These are phyloP conservation scores for Coptodon bakossiorum DNA, from an alignment of 2,113 vertebrate species.

Conservation along the genomic window DNA sequence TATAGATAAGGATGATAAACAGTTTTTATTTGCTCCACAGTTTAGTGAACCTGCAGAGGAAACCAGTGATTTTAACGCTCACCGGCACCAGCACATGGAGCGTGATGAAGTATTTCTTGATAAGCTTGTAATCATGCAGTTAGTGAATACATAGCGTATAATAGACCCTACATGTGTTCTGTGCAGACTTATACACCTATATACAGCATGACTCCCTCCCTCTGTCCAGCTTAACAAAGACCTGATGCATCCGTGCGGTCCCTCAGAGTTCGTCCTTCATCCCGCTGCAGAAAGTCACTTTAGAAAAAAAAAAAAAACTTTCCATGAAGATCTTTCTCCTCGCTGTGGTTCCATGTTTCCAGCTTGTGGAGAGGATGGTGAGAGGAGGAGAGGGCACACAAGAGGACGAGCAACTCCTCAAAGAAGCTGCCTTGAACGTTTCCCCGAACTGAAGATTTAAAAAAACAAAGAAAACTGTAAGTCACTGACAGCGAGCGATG, in stretches of 20 bases:
- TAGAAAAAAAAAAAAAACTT: not conserved
- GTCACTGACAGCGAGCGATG: not conserved
- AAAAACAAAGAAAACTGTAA: not conserved
- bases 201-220: not conserved
- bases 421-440: not conserved
- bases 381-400: not conserved
- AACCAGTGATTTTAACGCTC: not conserved
- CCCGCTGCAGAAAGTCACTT: not conserved
- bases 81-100: not conserved
- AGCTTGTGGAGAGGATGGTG: not conserved
- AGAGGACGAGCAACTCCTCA: not conserved
- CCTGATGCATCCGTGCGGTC: not conserved
- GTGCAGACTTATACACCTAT: not conserved
- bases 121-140: not conserved
- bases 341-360: not conserved
- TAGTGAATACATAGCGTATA: not conserved
- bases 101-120: not conserved
- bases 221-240: not conserved
- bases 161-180: not conserved
- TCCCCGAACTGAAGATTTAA: constrained; percentile 1
- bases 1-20: not conserved
- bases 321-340: not conserved
- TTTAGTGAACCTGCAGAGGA: not conserved
- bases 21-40: not conserved
- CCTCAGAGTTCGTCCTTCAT: accelerated